These are phyloP conservation scores for Mayetiola destructor DNA, from an alignment of 2,888 invertebrate genomes.

Conservation along the genomic window DNA sequence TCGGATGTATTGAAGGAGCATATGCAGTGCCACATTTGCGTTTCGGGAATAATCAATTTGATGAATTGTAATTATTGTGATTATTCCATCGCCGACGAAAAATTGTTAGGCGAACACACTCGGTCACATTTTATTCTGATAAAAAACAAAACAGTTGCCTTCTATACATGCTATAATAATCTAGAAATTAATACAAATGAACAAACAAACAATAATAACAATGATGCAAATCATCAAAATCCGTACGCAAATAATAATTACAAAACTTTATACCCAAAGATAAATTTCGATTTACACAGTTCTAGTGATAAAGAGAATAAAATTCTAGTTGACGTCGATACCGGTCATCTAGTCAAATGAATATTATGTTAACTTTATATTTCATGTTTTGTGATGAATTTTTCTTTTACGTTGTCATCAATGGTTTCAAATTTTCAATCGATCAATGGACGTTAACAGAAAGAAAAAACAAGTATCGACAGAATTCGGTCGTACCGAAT, in stretches of 20 bases:
- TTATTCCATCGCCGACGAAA: slow-evolving; percentile 58
- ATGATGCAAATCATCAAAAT: slow-evolving; percentile 4
- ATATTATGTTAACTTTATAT: no score
- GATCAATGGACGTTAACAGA: no score
- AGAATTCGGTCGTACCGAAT: no score
- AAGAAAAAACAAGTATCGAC: no score
- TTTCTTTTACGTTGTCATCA: no score
- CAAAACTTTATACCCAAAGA: slow-evolving; percentile 10
- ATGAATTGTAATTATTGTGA: slow-evolving; percentile 71
- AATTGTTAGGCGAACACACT: slow-evolving; percentile 62
- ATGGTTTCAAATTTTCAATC: no score
- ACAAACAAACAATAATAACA: background rate
- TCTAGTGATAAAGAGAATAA: slow-evolving; percentile 15
- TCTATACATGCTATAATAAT: slow-evolving; percentile 31
- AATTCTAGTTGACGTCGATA: slow-evolving; percentile 15
- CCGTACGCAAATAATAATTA: background rate
- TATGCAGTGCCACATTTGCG: slow-evolving; percentile 52
- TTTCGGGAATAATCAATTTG: slow-evolving; percentile 42
- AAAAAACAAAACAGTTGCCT: slow-evolving; percentile 23
- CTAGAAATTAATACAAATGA: slow-evolving; percentile 24
- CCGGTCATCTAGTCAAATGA: slow-evolving; percentile 13
- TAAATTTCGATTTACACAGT: slow-evolving; percentile 1
- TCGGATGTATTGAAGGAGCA: slow-evolving; percentile 62
- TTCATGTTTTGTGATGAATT: no score
- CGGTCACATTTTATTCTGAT: slow-evolving; percentile 52